Base-by-base conservation (phyloP, 2,797 vertebrate genomes). In the Scarus forsteni region DNA sequence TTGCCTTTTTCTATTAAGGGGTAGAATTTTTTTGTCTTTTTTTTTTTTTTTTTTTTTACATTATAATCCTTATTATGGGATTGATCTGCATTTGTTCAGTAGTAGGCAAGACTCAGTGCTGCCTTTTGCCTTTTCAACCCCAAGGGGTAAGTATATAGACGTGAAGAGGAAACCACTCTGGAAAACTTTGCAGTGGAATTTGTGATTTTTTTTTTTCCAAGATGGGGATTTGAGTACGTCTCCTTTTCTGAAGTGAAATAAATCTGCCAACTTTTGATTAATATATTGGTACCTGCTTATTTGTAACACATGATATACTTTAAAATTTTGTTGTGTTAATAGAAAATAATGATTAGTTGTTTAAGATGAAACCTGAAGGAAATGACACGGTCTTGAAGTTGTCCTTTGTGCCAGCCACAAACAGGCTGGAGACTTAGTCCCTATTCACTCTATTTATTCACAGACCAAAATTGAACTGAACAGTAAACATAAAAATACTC, bases 51-150 rank as follows among this genome's bases (percentile, higher is more conserved):
- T 13, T 66, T 18, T 10, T 38, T 35, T 19, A 55, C 79, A 53
- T 40, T 42, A 11, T 0, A 1, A 52, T 73, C 83, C 83, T 66
- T 44, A 62, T 60, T 75, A 81, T 83, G 75, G 79, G 73, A 75
- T 79, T 80, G 64, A 64, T 81, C 67, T 82, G 73, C 77, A 77
- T 77, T 84, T 73, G 58, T 78, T 83, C 57, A 85, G 54, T 81
- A 79, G 86, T 90, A 77, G 60, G 51, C 68, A 58, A 80, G 54
- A 88, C 69, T 84, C 66, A 75, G 70, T 80, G 76, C 84, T 84
- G 54, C 83, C 77, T 83, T 89, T 88, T 86, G 76, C 73, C 85
- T 88, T 92, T 92, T 84, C 71, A 74, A 85, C 75, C 76, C 79
- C 16, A 70, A 74, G 64, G 77, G 86, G 87, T 87, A 83, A 90